Percentiles rank a stretch among this genome's conserved stretches.
Evolutionary conservation across 2,888 invertebrate genomes (phyloP).

Genomic region (Gymnosoma rotundatum): DNA sequence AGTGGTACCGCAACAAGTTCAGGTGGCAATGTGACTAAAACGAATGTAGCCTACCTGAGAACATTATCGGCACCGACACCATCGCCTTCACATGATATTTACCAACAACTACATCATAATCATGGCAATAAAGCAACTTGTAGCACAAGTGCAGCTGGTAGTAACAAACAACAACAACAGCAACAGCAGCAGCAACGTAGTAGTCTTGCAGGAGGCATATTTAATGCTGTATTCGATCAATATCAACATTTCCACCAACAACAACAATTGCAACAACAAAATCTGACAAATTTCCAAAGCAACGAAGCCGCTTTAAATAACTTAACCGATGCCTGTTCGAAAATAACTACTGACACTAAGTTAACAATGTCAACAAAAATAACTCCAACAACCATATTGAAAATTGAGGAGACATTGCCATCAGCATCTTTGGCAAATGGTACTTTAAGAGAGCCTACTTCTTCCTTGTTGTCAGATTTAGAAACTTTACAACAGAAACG

Average conservation of each 20-base stretch:
- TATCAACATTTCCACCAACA: constrained; percentile 59
- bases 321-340: constrained; percentile 53
- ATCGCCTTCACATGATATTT: constrained; percentile 71
- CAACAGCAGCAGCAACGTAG: constrained; percentile 69
- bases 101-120: constrained; percentile 69
- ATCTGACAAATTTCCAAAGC: constrained; percentile 79
- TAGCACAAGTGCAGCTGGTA: constrained; percentile 70
- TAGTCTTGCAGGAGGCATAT: constrained; percentile 72
- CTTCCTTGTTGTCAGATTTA: constrained; percentile 73
- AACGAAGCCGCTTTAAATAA: constrained; percentile 65
- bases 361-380: constrained; percentile 63
- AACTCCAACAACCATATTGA: constrained; percentile 75
- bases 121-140: constrained; percentile 56
- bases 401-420: constrained; percentile 78
- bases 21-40: constrained; percentile 68
- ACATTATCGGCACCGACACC: constrained; percentile 79
- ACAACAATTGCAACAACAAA: constrained; percentile 72
- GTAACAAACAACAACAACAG: constrained; percentile 47
- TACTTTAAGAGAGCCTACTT: constrained; percentile 26
- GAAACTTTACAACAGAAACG: constrained; percentile 77
- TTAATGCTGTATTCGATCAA: constrained; percentile 71
- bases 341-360: constrained; percentile 61
- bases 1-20: constrained; percentile 71
- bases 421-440: constrained; percentile 19
- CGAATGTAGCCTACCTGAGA: constrained; percentile 79